Evolutionary conservation across 2,888 invertebrate genomes (phyloP).

Genomic region (Trachelus tabidus): DNA sequence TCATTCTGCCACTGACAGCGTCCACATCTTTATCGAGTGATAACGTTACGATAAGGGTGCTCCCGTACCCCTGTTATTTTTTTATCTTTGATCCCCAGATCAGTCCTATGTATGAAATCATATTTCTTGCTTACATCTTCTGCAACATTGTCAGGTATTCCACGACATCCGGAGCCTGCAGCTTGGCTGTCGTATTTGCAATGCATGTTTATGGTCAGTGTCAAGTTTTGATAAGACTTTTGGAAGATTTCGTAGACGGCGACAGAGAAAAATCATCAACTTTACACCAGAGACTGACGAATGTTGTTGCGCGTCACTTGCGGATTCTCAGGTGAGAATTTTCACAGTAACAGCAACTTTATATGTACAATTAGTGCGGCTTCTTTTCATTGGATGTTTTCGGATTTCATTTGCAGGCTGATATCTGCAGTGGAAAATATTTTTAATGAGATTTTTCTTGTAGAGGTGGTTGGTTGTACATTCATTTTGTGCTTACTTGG

Average conservation of each 20-base stretch:
- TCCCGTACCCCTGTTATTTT: constrained; percentile 51
- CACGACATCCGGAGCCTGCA: constrained; percentile 49
- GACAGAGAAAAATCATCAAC: not conserved
- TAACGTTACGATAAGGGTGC: constrained; percentile 33
- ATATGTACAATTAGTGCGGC: too few species aligned
- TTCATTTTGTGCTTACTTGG: constrained; percentile 36
- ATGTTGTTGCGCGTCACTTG: too few species aligned
- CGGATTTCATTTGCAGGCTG: constrained; percentile 19
- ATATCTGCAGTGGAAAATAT: constrained; percentile 24
- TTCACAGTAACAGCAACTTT: too few species aligned
- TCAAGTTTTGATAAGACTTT: constrained; percentile 38
- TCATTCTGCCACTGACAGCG: not conserved
- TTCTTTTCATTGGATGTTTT: not conserved
- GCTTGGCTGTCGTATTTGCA: constrained; percentile 51
- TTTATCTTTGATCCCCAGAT: not conserved
- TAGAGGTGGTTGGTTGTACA: constrained; percentile 36
- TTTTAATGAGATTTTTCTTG: constrained; percentile 33
- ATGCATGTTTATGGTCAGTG: constrained; percentile 56
- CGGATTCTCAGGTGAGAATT: too few species aligned
- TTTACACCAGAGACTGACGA: too few species aligned
- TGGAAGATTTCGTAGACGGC: constrained; percentile 36
- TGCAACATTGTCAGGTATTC: constrained; percentile 51
- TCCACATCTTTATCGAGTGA: not conserved
- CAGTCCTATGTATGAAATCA: constrained; percentile 49
- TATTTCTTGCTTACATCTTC: constrained; percentile 46